These are phyloP conservation scores for Cercopithecus mona DNA, from an alignment of 2,113 vertebrate genomes.

Conservation along the genomic window DNA sequence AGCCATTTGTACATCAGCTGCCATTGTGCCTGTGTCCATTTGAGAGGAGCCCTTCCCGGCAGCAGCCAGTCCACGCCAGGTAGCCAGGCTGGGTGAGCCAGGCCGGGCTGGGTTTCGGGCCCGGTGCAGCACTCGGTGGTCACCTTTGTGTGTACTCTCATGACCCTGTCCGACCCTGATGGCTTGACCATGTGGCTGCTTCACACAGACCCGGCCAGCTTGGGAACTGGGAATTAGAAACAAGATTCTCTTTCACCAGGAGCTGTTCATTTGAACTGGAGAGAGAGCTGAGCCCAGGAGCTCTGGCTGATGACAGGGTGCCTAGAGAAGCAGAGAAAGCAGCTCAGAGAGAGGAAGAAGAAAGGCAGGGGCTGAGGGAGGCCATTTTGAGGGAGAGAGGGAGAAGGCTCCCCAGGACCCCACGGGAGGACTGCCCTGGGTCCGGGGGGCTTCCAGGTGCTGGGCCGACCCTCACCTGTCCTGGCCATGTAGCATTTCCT, in stretches of 20 bases:
- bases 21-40: fast-evolving
- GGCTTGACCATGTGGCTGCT: no score
- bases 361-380: neutral
- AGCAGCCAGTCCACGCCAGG: no score
- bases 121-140: fast-evolving
- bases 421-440: neutral
- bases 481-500: neutral
- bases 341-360: neutral
- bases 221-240: neutral
- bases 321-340: fast-evolving
- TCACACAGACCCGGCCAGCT: neutral
- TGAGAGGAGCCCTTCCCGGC: no score
- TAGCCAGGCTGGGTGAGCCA: fast-evolving
- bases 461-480: neutral
- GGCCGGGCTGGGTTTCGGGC: fast-evolving
- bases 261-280: neutral
- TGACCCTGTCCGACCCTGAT: neutral
- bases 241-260: neutral
- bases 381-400: neutral
- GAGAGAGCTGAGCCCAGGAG: neutral
- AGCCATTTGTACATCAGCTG: neutral
- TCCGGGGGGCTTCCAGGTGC: neutral
- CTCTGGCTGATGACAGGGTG: neutral
- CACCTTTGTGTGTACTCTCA: neutral
- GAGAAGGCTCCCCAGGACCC: neutral